Conservation (phyloP, 2,888 invertebrate species). For the Punctoribates punctum region DNA sequence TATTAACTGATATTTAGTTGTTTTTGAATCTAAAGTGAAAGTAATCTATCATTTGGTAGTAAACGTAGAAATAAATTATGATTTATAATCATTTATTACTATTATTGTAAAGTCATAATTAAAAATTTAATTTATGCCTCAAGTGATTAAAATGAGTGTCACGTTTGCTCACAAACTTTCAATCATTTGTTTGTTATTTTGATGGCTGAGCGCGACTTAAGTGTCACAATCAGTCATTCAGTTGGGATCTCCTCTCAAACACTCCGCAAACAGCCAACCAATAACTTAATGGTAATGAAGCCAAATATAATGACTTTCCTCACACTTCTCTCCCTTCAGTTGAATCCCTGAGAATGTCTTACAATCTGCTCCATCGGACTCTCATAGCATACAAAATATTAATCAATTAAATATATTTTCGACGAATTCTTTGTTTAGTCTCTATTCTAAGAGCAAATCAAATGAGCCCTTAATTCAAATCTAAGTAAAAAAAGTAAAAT, state of each 20-base stretch:
- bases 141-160: constrained; percentile 20
- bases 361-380: background rate
- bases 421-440: background rate
- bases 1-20: background rate
- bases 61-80: constrained; percentile 23
- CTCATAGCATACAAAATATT: background rate
- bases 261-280: background rate
- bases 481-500: background rate
- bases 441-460: background rate
- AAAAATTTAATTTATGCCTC: constrained; percentile 18
- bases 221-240: constrained; percentile 21
- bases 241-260: background rate
- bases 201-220: constrained; percentile 17
- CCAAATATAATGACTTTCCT: background rate
- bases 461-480: background rate
- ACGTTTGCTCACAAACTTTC: constrained; percentile 13
- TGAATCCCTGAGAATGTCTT: background rate
- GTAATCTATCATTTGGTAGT: constrained; percentile 17
- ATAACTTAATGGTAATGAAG: constrained; percentile 3
- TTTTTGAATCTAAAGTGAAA: constrained; percentile 9
- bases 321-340: background rate
- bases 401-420: background rate
- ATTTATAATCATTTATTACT: constrained; percentile 19
- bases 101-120: constrained; percentile 25
- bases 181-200: constrained; percentile 9